phyloP scores from a whole-genome alignment of 1,140 invertebrate genomes.

The Drosophila sulfurigaster region DNA sequence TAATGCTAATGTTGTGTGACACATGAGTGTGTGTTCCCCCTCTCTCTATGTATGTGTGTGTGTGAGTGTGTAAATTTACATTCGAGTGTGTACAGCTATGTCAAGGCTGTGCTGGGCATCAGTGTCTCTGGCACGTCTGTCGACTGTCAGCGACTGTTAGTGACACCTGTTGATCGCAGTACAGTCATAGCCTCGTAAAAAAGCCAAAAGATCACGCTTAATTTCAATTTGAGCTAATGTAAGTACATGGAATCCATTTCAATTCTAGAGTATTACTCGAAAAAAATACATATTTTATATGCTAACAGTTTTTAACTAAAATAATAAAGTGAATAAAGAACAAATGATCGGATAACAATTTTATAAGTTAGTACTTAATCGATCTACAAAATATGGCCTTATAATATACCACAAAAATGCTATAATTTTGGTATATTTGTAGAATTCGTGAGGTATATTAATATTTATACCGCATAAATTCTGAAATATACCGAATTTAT shows the following conservation, averaged over 20 bases:
- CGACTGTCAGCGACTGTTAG: no score
- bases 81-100: constrained; percentile 7
- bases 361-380: no score
- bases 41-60: not conserved
- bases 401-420: no score
- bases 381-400: no score
- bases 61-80: constrained; percentile 42
- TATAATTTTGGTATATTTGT: no score
- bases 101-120: constrained; percentile 58
- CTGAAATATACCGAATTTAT: no score
- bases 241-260: not conserved
- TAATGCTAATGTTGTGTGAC: constrained; percentile 45
- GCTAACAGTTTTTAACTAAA: no score
- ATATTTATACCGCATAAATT: no score
- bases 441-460: no score
- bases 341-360: no score
- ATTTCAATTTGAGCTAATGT: not conserved
- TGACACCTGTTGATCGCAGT: constrained; percentile 54
- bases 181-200: not conserved
- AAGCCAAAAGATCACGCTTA: constrained; percentile 1
- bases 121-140: constrained; percentile 48
- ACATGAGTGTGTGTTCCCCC: not conserved
- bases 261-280: not conserved
- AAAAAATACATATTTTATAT: not conserved
- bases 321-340: no score